Conservation (phyloP, 2,797 vertebrate genomes). For the Alectoris magna region DNA sequence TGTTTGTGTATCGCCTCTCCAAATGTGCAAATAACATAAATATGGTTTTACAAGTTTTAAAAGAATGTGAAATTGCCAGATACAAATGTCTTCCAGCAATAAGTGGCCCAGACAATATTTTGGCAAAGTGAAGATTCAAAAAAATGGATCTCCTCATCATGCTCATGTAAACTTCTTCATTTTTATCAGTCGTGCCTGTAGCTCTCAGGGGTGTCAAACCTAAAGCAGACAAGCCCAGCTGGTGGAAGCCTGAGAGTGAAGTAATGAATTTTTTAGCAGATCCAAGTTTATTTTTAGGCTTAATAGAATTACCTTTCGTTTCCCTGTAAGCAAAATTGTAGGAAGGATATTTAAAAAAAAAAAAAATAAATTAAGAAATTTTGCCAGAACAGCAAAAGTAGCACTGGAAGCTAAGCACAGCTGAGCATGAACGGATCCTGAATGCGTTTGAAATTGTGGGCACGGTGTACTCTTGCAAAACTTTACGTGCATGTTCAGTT, state of each 20-base stretch:
- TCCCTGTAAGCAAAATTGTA: conserved; percentile 70
- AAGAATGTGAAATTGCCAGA: neutral
- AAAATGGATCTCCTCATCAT: conserved; percentile 44
- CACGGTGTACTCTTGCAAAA: neutral
- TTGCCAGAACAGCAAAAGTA: neutral
- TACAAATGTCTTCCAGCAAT: neutral
- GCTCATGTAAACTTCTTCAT: conserved; percentile 59
- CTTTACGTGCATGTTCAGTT: neutral
- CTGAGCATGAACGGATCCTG: neutral
- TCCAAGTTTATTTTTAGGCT: conserved; percentile 77
- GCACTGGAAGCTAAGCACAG: neutral
- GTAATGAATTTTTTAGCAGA: conserved; percentile 80
- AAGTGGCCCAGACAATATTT: conserved; percentile 28
- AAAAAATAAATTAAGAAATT: conserved; percentile 15
- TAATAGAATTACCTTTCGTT: conserved; percentile 74
- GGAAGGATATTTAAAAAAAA: conserved; percentile 47
- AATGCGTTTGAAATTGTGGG: neutral
- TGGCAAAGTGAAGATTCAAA: conserved; percentile 49
- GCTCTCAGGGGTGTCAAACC: conserved; percentile 71
- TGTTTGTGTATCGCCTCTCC: conserved; percentile 4
- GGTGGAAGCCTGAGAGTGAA: conserved; percentile 70
- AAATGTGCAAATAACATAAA: neutral
- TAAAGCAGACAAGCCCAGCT: conserved; percentile 79
- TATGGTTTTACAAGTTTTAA: neutral
- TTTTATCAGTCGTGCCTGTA: conserved; percentile 65